A percentile compares a stretch with the other conserved stretches of the same genome.
These are phyloP conservation scores for Podocnemis expansa DNA, from an alignment of 2,113 vertebrate species.

Conservation along the genomic window DNA sequence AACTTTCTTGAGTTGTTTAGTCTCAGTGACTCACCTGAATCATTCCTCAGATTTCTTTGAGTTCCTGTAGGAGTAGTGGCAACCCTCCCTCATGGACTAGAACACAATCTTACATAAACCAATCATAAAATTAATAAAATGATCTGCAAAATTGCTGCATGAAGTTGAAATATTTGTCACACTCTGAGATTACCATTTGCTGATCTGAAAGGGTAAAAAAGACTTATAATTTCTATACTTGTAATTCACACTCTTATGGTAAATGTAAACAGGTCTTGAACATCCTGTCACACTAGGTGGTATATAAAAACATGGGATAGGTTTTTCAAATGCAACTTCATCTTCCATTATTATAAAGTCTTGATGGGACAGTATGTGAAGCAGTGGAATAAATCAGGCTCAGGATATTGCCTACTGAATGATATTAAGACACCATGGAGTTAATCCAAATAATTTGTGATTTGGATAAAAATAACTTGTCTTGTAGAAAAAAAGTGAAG, in stretches of 20 bases:
- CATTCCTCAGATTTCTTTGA: background rate
- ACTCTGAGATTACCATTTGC: background rate
- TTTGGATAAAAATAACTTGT: background rate
- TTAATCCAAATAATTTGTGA: background rate
- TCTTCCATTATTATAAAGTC: background rate
- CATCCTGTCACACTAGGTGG: background rate
- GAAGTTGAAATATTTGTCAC: background rate
- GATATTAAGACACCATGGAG: background rate
- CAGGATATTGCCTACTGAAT: background rate
- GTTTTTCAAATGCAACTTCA: background rate
- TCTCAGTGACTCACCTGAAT: background rate
- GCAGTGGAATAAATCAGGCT: background rate
- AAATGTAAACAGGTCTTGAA: background rate
- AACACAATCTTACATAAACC: background rate
- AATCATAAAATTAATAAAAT: background rate
- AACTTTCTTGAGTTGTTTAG: background rate
- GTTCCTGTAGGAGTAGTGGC: background rate
- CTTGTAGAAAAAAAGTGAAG: background rate
- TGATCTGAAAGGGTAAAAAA: background rate
- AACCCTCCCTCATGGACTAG: background rate
- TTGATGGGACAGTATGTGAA: background rate
- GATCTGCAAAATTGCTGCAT: too few species aligned
- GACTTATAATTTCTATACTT: background rate
- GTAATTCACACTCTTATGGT: background rate
- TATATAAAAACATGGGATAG: background rate